Evolutionary conservation across 2,888 invertebrate genomes (phyloP).

Genomic region (Pyralis farinalis): DNA sequence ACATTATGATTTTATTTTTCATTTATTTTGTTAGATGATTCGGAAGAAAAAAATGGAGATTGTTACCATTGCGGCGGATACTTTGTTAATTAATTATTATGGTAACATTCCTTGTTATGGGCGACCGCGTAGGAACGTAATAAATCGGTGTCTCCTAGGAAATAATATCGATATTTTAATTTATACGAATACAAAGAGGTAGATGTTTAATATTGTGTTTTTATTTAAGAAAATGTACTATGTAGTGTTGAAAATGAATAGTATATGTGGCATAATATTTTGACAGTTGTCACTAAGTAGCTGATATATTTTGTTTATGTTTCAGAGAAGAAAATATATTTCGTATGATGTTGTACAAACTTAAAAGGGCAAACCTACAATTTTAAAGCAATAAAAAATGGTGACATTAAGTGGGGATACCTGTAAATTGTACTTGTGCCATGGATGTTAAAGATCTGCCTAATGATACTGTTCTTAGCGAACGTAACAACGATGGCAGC

Average conservation of each 20-base stretch:
- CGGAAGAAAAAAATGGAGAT: too few relatives aligned
- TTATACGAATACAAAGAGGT: constrained; percentile 41
- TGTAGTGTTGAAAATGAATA: constrained; percentile 17
- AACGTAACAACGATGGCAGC: constrained; percentile 62
- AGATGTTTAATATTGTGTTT: constrained; percentile 20
- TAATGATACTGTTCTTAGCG: constrained; percentile 52
- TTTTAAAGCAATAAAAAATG: constrained; percentile 46
- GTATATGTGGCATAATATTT: constrained; percentile 74
- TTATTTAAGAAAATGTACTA: constrained; percentile 10
- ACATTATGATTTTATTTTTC: too few relatives aligned
- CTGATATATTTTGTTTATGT: constrained; percentile 71
- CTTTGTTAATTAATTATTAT: too few relatives aligned
- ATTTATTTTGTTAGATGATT: too few relatives aligned
- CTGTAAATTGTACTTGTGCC: constrained; percentile 43
- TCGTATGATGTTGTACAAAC: constrained; percentile 28
- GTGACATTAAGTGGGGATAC: constrained; percentile 39
- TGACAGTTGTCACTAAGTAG: constrained; percentile 70
- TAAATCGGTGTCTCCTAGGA: constrained; percentile 78
- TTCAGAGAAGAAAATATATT: constrained; percentile 57
- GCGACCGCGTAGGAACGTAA: constrained; percentile 59
- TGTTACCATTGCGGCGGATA: too few relatives aligned
- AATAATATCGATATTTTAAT: constrained; percentile 70
- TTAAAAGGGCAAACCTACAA: constrained; percentile 23
- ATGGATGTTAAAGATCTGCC: constrained; percentile 75
- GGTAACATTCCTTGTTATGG: constrained; percentile 26